Evolutionary conservation across 2,797 vertebrate genomes (phyloP).

Genomic region (Premnoplex brunnescens): DNA sequence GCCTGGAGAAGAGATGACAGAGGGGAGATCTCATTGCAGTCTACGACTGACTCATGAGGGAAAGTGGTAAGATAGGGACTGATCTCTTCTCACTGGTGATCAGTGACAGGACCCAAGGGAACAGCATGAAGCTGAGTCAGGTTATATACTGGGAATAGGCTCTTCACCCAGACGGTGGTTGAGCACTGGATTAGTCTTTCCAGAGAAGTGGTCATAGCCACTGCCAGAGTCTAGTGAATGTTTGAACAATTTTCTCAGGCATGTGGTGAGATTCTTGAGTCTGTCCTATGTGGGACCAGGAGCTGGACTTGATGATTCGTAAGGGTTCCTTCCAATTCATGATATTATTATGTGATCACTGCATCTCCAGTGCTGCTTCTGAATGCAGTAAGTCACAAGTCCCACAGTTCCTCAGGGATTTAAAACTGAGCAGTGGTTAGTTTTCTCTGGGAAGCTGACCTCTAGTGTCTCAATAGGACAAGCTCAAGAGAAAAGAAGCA

Average conservation of each 20-base stretch:
- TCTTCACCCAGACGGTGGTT: background rate
- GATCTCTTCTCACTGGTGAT: background rate
- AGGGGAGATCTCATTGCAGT: background rate
- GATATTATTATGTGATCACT: background rate
- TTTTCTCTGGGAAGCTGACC: slow-evolving; percentile 54
- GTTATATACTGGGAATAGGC: background rate
- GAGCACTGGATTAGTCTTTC: background rate
- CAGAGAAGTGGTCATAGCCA: background rate
- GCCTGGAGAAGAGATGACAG: background rate
- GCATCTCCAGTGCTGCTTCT: background rate
- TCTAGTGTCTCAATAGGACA: slow-evolving; percentile 39
- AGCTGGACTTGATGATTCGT: background rate
- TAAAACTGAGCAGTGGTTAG: slow-evolving; percentile 19
- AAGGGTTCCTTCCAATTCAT: fast-evolving
- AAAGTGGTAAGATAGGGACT: background rate
- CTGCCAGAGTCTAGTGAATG: background rate
- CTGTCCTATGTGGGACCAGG: background rate
- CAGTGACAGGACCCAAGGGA: background rate
- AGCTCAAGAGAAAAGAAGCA: slow-evolving; percentile 3
- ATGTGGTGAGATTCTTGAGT: too few species aligned
- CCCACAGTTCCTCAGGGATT: slow-evolving; percentile 30
- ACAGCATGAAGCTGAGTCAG: background rate
- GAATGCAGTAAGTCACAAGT: background rate
- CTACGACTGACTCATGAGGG: background rate
- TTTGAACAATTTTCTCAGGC: background rate